These are phyloP conservation scores for Thinocorus orbignyianus DNA, from an alignment of 2,113 vertebrate species.

Conservation along the genomic window DNA sequence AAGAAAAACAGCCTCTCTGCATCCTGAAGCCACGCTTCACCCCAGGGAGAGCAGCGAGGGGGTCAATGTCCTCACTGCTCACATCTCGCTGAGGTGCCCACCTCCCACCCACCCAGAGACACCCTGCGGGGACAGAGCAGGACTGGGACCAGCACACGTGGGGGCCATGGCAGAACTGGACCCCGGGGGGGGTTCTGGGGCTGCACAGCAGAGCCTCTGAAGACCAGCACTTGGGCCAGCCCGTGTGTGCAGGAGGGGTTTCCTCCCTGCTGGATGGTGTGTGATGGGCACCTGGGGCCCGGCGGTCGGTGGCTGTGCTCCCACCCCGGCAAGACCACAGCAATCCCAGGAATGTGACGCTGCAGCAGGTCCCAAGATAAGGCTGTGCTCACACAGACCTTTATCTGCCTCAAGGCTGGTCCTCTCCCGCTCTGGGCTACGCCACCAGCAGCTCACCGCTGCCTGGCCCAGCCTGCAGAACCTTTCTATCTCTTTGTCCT, in stretches of 20 bases:
- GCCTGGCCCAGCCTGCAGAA: not conserved
- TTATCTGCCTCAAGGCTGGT: slow-evolving; percentile 44
- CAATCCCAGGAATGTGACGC: not conserved
- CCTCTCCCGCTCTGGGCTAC: not conserved
- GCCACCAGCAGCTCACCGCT: accelerated
- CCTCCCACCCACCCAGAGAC: no score
- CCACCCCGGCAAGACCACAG: not conserved
- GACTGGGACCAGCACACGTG: no score
- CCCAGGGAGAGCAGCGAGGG: accelerated
- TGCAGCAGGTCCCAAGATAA: not conserved
- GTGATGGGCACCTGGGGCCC: not conserved
- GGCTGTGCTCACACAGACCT: not conserved
- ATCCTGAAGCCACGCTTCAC: not conserved
- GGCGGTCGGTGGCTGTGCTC: not conserved
- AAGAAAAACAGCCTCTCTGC: not conserved
- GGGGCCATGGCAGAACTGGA: no score
- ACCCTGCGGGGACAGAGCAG: accelerated
- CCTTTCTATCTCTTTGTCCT: not conserved
- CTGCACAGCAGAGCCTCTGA: not conserved
- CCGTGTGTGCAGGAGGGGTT: not conserved
- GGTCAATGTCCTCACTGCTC: accelerated
- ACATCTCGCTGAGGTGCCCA: accelerated
- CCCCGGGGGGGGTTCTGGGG: accelerated
- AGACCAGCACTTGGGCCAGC: not conserved
- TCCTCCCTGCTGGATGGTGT: not conserved